Base-by-base conservation (phyloP, 2,888 invertebrate genomes). In the Slavum lentiscoides region DNA sequence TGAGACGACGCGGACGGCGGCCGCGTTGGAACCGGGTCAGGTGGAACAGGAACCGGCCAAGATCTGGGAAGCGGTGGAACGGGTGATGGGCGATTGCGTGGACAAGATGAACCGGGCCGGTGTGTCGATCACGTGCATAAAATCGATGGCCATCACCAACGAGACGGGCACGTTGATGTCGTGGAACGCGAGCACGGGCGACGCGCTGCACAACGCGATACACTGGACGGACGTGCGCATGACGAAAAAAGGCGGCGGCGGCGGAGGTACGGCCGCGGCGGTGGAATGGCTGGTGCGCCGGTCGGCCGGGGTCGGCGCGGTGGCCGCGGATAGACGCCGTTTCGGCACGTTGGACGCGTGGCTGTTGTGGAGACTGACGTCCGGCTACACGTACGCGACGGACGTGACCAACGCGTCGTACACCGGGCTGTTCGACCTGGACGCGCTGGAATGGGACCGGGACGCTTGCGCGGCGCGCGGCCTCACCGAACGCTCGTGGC, bases 321-420 rank as follows among this genome's bases (percentile, higher is more conserved):
- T 58, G 55, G 1, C 49, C 9, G 23, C 7, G 5, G 43, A 49
- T 2, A 19, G 21, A 9, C 19, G 67, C n/a, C 75, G 75, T 13
- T 43, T 76, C 7, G 75, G 75, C n/a, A 68, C 75, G 43, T 15
- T 55, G 59, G 75, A 76, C 58, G 19, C 68, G 67, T 75, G 75
- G 75, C 53, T 67, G 11, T 7, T 59, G 58, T 75, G 75, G 75
- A 75, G 43, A 23, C 68, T 75, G 19, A 75, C 75, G 39, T 39
- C 9, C 23, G 75, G 75, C 0, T 4, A n/a, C 4, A 43, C 23
- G 43, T 75, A 75, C 75, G 23, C 3, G 11, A 75, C 75, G 13
- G 75, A 75, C 21, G 55, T 59, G 59, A 75, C 75, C 4, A 75
- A 75, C 23, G 75, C 75, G 11, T 75, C 75, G 39, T 58, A 43